Conservation (phyloP, 2,797 vertebrate genomes). For the Spheniscus humboldti region DNA sequence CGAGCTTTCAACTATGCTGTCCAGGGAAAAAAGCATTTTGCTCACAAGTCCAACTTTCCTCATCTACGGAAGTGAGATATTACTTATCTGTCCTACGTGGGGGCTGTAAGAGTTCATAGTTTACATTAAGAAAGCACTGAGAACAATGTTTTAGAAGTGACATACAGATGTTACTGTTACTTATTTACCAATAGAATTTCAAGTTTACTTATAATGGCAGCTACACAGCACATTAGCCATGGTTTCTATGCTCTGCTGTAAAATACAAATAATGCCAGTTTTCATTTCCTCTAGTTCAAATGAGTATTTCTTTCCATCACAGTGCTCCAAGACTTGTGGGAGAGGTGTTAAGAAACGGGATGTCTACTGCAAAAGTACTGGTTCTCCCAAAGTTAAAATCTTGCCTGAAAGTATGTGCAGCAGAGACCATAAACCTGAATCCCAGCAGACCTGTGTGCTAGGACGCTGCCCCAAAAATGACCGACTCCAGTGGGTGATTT, state of each 20-base stretch:
- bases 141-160: neutral
- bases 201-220: neutral
- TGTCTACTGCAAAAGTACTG: slow-evolving; percentile 82
- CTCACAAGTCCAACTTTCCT: neutral
- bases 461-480: slow-evolving; percentile 91
- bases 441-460: slow-evolving; percentile 88
- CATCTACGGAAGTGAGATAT: neutral
- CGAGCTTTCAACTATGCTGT: neutral
- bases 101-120: neutral
- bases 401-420: slow-evolving; percentile 85
- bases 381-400: slow-evolving; percentile 71
- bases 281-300: neutral
- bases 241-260: neutral
- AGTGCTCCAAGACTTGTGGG: slow-evolving; percentile 97
- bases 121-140: neutral
- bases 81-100: neutral
- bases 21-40: neutral
- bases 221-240: neutral
- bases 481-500: slow-evolving; percentile 87
- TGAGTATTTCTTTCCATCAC: neutral
- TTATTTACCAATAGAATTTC: neutral
- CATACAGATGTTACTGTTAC: neutral
- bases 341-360: slow-evolving; percentile 87
- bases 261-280: neutral
- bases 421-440: slow-evolving; percentile 78